Evolutionary conservation across 2,888 invertebrate species (phyloP), one percentile per base, ranked within the genome.

Genomic region (Schizotus pectinicornis): DNA sequence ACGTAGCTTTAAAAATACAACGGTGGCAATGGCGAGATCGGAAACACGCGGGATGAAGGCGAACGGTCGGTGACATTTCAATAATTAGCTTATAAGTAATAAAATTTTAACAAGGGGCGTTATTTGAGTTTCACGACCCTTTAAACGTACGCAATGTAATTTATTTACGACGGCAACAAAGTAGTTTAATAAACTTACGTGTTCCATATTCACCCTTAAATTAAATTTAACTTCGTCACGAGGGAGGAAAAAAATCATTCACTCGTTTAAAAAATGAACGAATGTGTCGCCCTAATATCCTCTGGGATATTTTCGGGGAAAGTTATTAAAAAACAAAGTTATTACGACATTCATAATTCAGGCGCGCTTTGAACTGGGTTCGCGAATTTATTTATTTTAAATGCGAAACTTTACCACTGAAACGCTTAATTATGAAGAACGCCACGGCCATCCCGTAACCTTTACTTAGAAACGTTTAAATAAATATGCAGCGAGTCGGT

Each of bases 251-350:
- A 45, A 53, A 53, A 53, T 53, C 53, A 45, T 53, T 53, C 53
- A 53, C 53, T 53, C 45, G 45, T 45, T 53, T 53, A 13, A 14
- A 37, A 46, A 53, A 53, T 46, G 53, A 46, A 53, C 45, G 45
- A 50, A 45, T 50, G 45, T 51, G 50, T 49, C 41, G 49, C 33
- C 43, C 34, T 46, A 51, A 46, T 56, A 38, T 51, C 56, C 56
- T 57, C 37, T 52, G 52, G 57, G 47, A 48, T 52, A 42, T 57
- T 52, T 47, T 46, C 36, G 14, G 47, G 46, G 36, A 52, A 52
- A 53, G 36, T 58, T 52, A 46, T 52, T 52, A 52, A 57, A 57
- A 57, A 52, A 41, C 35, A 49, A 41, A 56, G 39, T 56, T 46
- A 36, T 48, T 53, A 58, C 33, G 54, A 47, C 47, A 53, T 58